Conservation (phyloP, 2,888 invertebrate species). For the Melieria omissa region DNA sequence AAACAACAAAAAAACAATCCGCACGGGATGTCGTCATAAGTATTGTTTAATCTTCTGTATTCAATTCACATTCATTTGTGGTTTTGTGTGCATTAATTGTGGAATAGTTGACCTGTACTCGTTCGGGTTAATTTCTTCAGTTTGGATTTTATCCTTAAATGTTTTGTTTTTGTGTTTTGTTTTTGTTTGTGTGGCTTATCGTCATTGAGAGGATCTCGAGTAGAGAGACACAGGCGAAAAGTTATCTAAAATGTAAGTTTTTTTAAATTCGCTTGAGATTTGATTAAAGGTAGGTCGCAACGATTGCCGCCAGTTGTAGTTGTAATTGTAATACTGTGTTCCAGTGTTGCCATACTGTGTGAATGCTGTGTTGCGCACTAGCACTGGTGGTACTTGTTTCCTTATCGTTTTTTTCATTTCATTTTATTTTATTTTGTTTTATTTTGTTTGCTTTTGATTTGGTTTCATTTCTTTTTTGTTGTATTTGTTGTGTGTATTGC, state of each 20-base stretch:
- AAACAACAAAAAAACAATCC: not conserved
- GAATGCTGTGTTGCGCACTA: not conserved
- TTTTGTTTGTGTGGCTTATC: not conserved
- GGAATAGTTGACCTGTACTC: not conserved
- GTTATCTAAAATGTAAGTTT: not conserved
- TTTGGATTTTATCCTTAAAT: not conserved
- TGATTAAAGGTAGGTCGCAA: slow-evolving; percentile 19
- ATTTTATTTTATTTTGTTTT: slow-evolving; percentile 35
- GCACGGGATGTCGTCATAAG: no score
- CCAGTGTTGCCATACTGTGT: no score
- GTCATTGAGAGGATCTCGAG: no score
- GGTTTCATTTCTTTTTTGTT: slow-evolving; percentile 35
- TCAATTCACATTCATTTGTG: not conserved
- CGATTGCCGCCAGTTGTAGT: slow-evolving; percentile 5
- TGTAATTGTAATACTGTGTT: not conserved
- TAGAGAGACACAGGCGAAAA: no score
- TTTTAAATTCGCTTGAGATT: slow-evolving; percentile 34
- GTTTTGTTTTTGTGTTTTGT: not conserved
- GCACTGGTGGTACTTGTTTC: slow-evolving; percentile 26
- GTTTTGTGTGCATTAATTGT: slow-evolving; percentile 1
- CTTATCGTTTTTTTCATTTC: slow-evolving; percentile 22
- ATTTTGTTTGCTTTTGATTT: slow-evolving; percentile 31
- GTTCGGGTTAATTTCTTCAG: not conserved
- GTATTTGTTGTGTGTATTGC: slow-evolving; percentile 42
- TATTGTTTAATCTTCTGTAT: not conserved